phyloP scores from a whole-genome alignment of 92 coral and sea anemone species.

The Porites cylindrica region DNA sequence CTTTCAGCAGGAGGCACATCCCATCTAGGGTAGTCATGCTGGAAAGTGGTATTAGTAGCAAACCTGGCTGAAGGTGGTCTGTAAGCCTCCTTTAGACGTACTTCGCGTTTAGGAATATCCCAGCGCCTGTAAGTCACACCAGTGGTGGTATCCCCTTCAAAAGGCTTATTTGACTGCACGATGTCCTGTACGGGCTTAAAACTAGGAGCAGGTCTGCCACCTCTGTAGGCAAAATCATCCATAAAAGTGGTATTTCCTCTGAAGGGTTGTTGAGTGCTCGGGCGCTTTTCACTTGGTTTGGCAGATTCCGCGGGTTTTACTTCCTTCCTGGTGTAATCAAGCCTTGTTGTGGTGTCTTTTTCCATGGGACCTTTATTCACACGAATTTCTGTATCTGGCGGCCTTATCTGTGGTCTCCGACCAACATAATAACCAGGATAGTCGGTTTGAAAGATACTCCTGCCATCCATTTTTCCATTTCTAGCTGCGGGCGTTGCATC shows the following conservation, averaged over 20 bases:
- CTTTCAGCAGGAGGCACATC: slow-evolving; percentile 88
- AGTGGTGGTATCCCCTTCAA: slow-evolving; percentile 93
- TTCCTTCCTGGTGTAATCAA: slow-evolving; percentile 93
- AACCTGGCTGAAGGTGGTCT: slow-evolving; percentile 90
- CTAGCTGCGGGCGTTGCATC: slow-evolving; percentile 70
- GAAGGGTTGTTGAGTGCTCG: slow-evolving; percentile 85
- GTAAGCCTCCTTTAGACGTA: slow-evolving; percentile 83
- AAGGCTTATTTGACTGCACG: slow-evolving; percentile 86
- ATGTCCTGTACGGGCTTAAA: slow-evolving; percentile 91
- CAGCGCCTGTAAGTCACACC: slow-evolving; percentile 83
- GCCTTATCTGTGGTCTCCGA: slow-evolving; percentile 84
- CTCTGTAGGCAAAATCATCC: slow-evolving; percentile 89
- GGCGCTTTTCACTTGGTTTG: slow-evolving; percentile 85
- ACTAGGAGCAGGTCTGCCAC: slow-evolving; percentile 92
- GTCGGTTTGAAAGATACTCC: slow-evolving; percentile 91
- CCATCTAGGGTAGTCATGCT: slow-evolving; percentile 94
- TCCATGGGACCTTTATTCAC: slow-evolving; percentile 91
- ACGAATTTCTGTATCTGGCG: slow-evolving; percentile 87
- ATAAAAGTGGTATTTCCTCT: slow-evolving; percentile 91
- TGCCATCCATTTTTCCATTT: slow-evolving; percentile 93
- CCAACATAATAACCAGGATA: slow-evolving; percentile 94
- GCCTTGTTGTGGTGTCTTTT: slow-evolving; percentile 92
- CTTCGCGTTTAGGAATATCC: slow-evolving; percentile 84
- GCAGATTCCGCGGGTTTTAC: slow-evolving; percentile 87
- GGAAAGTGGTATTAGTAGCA: slow-evolving; percentile 91